A percentile compares a stretch with the other conserved stretches of the same genome.
phyloP scores from a whole-genome alignment of 2,888 invertebrate species.

The Clanis bilineata region DNA sequence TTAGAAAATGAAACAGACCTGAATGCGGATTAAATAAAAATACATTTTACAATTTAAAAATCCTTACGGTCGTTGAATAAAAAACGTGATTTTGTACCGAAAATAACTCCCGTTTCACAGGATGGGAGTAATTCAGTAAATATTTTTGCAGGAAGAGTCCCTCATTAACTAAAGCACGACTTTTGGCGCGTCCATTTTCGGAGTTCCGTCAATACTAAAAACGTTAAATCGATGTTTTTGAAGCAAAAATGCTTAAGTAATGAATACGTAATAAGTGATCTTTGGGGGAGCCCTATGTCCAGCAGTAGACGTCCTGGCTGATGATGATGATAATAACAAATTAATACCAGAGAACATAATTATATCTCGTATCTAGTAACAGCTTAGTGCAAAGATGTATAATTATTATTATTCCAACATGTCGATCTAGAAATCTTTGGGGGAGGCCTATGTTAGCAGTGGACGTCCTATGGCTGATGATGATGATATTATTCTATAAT shows the following conservation, averaged over 20 bases:
- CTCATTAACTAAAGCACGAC: conserved; percentile 35
- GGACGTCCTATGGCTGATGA: too few relatives aligned
- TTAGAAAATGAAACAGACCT: background rate
- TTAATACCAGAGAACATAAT: too few relatives aligned
- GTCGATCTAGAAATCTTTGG: too few relatives aligned
- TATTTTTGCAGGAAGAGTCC: conserved; percentile 24
- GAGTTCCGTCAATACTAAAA: background rate
- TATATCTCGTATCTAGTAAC: too few relatives aligned
- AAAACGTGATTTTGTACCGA: background rate
- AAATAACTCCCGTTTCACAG: conserved; percentile 20
- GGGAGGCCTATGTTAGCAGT: too few relatives aligned
- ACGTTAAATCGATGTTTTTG: background rate
- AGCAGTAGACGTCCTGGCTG: too few relatives aligned
- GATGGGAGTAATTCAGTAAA: conserved; percentile 28
- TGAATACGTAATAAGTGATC: too few relatives aligned
- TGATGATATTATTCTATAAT: too few relatives aligned
- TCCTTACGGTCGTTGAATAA: background rate
- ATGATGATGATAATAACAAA: too few relatives aligned
- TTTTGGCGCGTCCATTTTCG: conserved; percentile 24
- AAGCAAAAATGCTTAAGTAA: background rate
- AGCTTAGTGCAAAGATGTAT: too few relatives aligned
- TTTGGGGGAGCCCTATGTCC: too few relatives aligned
- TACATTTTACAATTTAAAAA: background rate
- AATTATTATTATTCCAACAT: too few relatives aligned
- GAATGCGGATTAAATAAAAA: background rate